Evolutionary conservation across 2,113 vertebrate genomes (phyloP), one percentile per base, ranked within the genome.

Genomic region (Odontophorus gujanensis): DNA sequence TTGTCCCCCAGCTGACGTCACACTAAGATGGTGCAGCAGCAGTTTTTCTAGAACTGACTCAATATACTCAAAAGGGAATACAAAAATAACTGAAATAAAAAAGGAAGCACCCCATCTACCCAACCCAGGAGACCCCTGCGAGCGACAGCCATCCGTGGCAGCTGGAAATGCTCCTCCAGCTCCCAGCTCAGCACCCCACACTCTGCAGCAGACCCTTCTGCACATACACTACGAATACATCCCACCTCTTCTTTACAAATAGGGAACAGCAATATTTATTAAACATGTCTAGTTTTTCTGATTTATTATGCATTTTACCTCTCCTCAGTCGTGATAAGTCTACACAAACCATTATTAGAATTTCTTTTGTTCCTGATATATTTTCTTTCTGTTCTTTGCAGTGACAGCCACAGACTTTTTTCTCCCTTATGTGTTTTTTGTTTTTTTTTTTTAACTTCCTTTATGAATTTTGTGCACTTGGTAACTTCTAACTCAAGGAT

Each of bases 261-360:
- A 78, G 67, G 53, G 93, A 96, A 95, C 38, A 68, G 81, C 45
- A 95, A 77, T 95, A 91, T 95, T 95, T 95, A 96, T 95, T 94
- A 95, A 96, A 96, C 94, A 94, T 88, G 95, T 92, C 94, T 88
- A 83, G 72, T 61, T 92, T 94, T 94, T 86, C 87, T 94, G 85
- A 91, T 94, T 93, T 95, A 94, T 95, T 95, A 96, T 90, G 94
- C 94, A 82, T 92, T 92, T 95, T 95, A 73, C 87, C 61, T 87
- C 74, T 95, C 79, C 79, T 83, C 91, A 81, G 75, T 75, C 1
- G 2, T 76, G 89, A 87, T 77, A 92, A 95, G 96, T 95, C 96
- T 97, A 95, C 76, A 93, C 89, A 96, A 94, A 78, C 93, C 96
- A 95, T 96, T 96, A 95, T 95, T 89, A 96, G 85, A 95, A 96